Evolutionary conservation across 2,113 vertebrate genomes (phyloP).

Genomic region (Emydocephalus ijimae): DNA sequence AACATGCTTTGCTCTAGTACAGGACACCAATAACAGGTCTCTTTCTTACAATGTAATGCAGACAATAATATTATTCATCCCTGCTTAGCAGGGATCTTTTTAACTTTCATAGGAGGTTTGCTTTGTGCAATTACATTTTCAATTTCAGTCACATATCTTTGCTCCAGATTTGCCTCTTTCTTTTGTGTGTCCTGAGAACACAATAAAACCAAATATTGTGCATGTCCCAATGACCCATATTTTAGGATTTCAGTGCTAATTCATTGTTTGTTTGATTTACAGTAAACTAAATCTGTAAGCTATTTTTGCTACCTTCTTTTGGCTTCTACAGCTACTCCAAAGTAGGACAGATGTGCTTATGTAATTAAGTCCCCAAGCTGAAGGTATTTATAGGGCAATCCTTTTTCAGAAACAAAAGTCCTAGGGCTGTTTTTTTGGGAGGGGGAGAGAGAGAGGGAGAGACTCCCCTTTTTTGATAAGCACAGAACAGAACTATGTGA

Average conservation of each 20-base stretch:
- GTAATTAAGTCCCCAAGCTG: neutral
- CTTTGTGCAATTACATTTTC: neutral
- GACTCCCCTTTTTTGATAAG: neutral
- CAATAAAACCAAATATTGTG: neutral
- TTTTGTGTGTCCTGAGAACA: neutral
- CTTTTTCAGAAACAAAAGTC: neutral
- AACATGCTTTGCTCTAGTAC: neutral
- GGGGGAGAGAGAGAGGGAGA: no score
- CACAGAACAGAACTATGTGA: neutral
- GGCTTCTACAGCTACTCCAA: neutral
- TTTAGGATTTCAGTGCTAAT: neutral
- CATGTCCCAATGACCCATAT: neutral
- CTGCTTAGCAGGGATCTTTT: neutral
- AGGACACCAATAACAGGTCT: neutral
- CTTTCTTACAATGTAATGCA: neutral
- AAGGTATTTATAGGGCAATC: neutral
- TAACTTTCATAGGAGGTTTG: neutral
- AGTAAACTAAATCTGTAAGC: neutral
- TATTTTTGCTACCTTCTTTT: neutral
- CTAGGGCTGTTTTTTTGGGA: neutral
- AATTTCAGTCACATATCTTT: neutral
- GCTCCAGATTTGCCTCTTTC: neutral
- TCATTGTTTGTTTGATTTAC: neutral
- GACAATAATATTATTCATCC: neutral
- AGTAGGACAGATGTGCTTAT: neutral